Evolutionary conservation across 2,797 vertebrate genomes (phyloP).

Genomic region (Cuculus canorus): DNA sequence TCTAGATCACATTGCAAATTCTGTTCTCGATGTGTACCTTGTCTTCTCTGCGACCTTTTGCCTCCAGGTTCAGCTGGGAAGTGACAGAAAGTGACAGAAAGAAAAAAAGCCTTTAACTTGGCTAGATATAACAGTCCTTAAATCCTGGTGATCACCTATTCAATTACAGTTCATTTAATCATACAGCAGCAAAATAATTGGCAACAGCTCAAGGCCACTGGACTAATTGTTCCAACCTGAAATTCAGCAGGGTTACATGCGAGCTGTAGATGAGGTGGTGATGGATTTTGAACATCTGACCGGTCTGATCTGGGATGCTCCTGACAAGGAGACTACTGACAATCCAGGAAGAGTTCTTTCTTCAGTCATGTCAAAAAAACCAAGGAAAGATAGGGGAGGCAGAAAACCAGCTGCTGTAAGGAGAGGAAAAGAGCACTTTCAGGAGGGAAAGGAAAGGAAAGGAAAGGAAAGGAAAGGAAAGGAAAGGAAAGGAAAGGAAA

Average conservation of each 20-base stretch:
- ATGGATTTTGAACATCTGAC: conserved; percentile 29
- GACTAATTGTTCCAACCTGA: conserved; percentile 41
- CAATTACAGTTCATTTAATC: conserved; percentile 47
- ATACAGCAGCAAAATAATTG: conserved; percentile 48
- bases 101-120: not conserved
- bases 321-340: not conserved
- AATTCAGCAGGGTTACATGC: not conserved
- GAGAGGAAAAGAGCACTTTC: not conserved
- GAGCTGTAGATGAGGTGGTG: not conserved
- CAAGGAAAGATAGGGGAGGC: not conserved
- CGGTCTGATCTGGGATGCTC: not conserved
- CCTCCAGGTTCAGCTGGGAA: not conserved
- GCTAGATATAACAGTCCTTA: conserved; percentile 25
- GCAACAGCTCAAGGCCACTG: conserved; percentile 25
- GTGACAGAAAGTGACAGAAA: not conserved
- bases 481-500: too few relatives aligned
- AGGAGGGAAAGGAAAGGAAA: not conserved
- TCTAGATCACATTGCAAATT: not conserved
- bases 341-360: not conserved
- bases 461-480: too few relatives aligned
- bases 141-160: conserved; percentile 22
- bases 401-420: not conserved
- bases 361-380: not conserved
- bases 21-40: not conserved
- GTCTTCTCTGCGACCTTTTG: not conserved